Conservation (phyloP, 2,797 vertebrate genomes). For the Champsocephalus esox region DNA sequence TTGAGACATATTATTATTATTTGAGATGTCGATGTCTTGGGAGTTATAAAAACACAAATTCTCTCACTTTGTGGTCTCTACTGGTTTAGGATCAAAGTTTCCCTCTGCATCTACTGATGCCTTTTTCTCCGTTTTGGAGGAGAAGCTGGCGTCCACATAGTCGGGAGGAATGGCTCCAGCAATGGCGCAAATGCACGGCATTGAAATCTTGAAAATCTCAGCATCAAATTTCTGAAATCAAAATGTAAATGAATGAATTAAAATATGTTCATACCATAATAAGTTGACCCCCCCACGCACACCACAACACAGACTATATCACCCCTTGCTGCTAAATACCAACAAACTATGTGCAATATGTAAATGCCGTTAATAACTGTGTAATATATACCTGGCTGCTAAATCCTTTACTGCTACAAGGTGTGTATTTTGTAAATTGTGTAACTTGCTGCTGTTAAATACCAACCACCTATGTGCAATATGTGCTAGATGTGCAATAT, state of each 20-base stretch:
- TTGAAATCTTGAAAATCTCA: slow-evolving; percentile 95
- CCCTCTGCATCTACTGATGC: slow-evolving; percentile 96
- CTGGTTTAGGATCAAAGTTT: slow-evolving; percentile 96
- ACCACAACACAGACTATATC: no score
- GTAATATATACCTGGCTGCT: no score
- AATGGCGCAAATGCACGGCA: slow-evolving; percentile 95
- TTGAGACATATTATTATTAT: background rate
- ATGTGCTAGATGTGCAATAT: no score
- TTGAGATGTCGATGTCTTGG: background rate
- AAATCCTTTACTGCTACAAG: no score
- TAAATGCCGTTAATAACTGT: no score
- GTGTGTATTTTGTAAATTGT: no score
- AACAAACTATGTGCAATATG: no score
- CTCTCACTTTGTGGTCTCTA: slow-evolving; percentile 94
- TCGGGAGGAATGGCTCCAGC: slow-evolving; percentile 95
- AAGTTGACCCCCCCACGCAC: no score
- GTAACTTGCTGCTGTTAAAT: no score
- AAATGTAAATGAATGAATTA: slow-evolving; percentile 17
- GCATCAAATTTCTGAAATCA: slow-evolving; percentile 91
- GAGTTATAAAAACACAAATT: background rate
- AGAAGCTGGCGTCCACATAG: slow-evolving; percentile 96
- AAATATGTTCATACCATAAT: background rate
- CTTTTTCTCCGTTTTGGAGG: slow-evolving; percentile 95
- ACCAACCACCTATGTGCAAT: no score
- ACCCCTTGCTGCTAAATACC: no score